Evolutionary conservation across 2,113 vertebrate genomes (phyloP).

Genomic region (Sander lucioperca): DNA sequence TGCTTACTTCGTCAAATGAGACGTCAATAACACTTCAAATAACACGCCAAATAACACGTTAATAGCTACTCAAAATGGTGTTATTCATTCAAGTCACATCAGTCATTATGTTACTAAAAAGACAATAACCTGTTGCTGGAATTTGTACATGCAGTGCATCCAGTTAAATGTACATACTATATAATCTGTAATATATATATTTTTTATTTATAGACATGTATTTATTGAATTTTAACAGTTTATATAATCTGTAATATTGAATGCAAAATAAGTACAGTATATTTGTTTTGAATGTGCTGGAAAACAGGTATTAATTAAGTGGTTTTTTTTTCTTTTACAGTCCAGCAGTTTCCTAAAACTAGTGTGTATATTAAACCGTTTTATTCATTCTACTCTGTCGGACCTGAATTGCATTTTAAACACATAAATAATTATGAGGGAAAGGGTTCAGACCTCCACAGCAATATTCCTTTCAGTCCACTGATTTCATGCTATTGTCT

Average conservation of each 20-base stretch:
- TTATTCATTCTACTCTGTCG: not conserved
- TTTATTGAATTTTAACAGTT: too few relatives aligned
- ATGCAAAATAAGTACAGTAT: not conserved
- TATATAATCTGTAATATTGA: not conserved
- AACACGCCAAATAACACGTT: not conserved
- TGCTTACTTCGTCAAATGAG: not conserved
- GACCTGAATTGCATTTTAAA: conserved; percentile 23
- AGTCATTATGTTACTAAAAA: not conserved
- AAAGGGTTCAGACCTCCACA: conserved; percentile 1
- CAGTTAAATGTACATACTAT: not conserved
- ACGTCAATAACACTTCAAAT: too few relatives aligned
- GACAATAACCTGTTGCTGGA: not conserved
- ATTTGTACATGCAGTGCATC: not conserved
- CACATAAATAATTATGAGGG: conserved; percentile 9
- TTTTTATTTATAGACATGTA: too few relatives aligned
- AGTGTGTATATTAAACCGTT: not conserved
- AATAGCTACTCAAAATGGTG: not conserved
- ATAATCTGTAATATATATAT: not conserved
- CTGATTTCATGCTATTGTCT: conserved; percentile 5
- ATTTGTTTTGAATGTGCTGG: not conserved
- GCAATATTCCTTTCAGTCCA: not conserved
- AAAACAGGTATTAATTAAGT: conserved; percentile 5
- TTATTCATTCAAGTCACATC: not conserved
- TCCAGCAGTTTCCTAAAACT: not conserved
- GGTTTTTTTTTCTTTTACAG: conserved; percentile 2